Percentiles rank a stretch among this genome's conserved stretches.
phyloP scores from a whole-genome alignment of 2,888 invertebrate genomes.

The Hedychridium roseum region DNA sequence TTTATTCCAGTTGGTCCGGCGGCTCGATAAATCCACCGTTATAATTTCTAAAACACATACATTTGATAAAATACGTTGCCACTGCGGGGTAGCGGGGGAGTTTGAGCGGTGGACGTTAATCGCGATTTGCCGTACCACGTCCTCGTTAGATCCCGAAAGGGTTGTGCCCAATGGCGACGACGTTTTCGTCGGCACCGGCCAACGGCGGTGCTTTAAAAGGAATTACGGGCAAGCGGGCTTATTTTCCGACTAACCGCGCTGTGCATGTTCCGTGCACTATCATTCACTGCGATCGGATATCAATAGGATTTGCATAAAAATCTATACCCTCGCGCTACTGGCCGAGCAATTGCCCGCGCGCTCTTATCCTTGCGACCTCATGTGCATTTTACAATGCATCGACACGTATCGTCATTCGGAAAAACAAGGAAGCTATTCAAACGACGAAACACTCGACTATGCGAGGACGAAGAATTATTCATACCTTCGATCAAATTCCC shows the following conservation, averaged over 20 bases:
- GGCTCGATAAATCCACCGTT: conserved; percentile 33
- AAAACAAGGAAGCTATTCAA: too few species aligned
- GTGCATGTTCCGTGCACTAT: conserved; percentile 52
- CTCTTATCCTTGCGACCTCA: conserved; percentile 15
- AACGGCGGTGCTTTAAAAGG: conserved; percentile 14
- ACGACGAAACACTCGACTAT: too few species aligned
- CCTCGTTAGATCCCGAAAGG: conserved; percentile 22
- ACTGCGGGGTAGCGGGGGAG: conserved; percentile 22
- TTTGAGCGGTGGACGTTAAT: conserved; percentile 30
- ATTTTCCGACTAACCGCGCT: conserved; percentile 39
- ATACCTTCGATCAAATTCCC: too few species aligned
- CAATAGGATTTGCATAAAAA: conserved; percentile 63
- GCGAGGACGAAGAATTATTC: too few species aligned
- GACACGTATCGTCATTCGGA: too few species aligned
- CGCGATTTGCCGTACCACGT: conserved; percentile 35
- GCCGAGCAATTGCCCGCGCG: conserved; percentile 24
- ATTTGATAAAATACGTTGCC: conserved; percentile 40
- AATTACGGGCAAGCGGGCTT: conserved; percentile 23
- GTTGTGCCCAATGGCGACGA: conserved; percentile 28
- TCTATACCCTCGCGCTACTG: conserved; percentile 52
- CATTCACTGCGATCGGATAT: conserved; percentile 55
- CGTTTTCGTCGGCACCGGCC: conserved; percentile 31
- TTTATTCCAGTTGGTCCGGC: conserved; percentile 19
- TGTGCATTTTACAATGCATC: conserved; percentile 28
- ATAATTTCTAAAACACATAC: conserved; percentile 46